Evolutionary conservation across 2,797 vertebrate species (phyloP).

Genomic region (Pseudocheirus occidentalis): DNA sequence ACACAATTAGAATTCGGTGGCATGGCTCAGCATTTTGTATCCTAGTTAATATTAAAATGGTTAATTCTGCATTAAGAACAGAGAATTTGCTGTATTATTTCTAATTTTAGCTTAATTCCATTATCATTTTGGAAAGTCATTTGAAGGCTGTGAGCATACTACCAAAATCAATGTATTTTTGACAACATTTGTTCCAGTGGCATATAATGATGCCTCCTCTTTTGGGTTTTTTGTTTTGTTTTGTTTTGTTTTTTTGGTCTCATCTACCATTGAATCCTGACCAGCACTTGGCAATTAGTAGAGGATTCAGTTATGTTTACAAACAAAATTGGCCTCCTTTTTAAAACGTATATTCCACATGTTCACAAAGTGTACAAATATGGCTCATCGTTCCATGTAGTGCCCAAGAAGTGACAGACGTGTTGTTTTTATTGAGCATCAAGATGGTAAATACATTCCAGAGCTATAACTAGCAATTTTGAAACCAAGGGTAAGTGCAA

Average conservation of each 20-base stretch:
- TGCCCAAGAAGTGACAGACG: slow-evolving; percentile 5
- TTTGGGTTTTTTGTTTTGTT: too few relatives aligned
- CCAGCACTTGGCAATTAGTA: background rate
- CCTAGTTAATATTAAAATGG: background rate
- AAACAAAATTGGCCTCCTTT: background rate
- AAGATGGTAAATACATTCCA: background rate
- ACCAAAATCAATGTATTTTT: background rate
- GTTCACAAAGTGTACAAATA: background rate
- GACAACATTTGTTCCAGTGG: background rate
- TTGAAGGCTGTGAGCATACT: background rate
- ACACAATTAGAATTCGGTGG: slow-evolving; percentile 21
- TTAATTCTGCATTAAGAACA: background rate
- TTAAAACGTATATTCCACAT: background rate
- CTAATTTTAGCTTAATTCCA: background rate
- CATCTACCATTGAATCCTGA: background rate
- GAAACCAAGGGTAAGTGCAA: background rate
- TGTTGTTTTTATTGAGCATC: background rate
- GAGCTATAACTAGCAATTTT: background rate
- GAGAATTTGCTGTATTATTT: slow-evolving; percentile 13
- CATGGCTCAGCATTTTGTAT: slow-evolving; percentile 38
- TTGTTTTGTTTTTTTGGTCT: background rate
- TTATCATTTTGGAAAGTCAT: slow-evolving; percentile 22
- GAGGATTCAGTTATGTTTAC: background rate
- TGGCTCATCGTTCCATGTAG: background rate
- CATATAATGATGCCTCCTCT: background rate